Evolutionary conservation across 1,140 invertebrate species (phyloP), one percentile per base, ranked within the genome.

Genomic region (Coenobita brevimanus): DNA sequence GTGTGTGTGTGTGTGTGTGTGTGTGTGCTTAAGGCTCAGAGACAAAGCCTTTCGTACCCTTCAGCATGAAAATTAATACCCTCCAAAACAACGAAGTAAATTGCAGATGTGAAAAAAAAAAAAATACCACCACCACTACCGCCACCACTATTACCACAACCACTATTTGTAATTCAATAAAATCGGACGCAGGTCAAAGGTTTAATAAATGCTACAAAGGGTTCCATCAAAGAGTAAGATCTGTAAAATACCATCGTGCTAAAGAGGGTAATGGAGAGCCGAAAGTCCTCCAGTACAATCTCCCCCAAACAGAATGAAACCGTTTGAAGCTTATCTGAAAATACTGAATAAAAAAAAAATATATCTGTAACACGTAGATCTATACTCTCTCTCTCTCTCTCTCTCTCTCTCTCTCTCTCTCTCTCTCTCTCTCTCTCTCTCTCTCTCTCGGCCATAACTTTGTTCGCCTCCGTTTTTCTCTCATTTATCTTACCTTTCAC

Each of bases 401-500:
- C 43, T 24, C 46, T 57, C 76, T 79, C 43, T 79, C 76, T 50
- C 76, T 78, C 75, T 43, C 75, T 43, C 75, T 78, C 15, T 27
- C 75, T n/a, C 27, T 78, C 27, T 15, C 15, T 41, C 15, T 41
- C 38, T 50, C 0, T 78, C 21, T n/a, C 13, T n/a, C 13, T 13
- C n/a, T 57, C 13, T 57, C n/a, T 57, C 54, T 57, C 54, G 54
- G 13, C 13, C n/a, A 57, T 57, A 10, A 13, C n/a, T n/a, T 13
- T 57, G 54, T 57, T 57, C 13, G 13, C n/a, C 13, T 57, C n/a
- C 54, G 10, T 57, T 13, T n/a, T 21, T 38, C n/a, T n/a, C 54
- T 57, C 54, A 10, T 71, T 38, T 21, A 1, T 33, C 67, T n/a
- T n/a, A n/a, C n/a, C n/a, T n/a, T n/a, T n/a, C n/a, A n/a, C n/a